phyloP scores from a whole-genome alignment of 2,113 vertebrate species.

The Mastomys natalensis region DNA sequence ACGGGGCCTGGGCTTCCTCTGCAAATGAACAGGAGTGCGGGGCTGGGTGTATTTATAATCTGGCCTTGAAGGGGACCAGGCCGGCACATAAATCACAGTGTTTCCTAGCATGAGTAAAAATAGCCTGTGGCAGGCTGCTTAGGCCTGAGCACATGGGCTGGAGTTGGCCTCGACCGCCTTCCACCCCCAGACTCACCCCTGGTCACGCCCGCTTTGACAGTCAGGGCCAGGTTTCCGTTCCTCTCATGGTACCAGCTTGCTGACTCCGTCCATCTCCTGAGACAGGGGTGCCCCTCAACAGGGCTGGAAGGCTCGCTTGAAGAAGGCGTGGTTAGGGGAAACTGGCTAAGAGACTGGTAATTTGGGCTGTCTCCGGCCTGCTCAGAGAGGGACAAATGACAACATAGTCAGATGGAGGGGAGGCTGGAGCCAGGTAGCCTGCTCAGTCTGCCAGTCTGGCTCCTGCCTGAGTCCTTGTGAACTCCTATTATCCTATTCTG shows the following conservation, averaged over 20 bases:
- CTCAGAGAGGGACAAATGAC: neutral
- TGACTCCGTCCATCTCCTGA: neutral
- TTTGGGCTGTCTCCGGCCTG: neutral
- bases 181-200: neutral
- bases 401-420: neutral
- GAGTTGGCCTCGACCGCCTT: neutral
- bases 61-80: slow-evolving; percentile 59
- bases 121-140: slow-evolving; percentile 72
- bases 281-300: neutral
- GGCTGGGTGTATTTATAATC: slow-evolving; percentile 80
- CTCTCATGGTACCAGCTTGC: neutral
- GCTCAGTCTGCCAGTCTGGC: neutral
- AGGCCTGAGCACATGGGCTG: neutral
- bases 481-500: neutral
- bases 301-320: neutral
- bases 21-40: neutral
- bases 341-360: neutral
- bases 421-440: neutral
- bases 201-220: neutral
- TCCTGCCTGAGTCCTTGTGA: neutral
- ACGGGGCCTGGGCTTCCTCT: neutral
- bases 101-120: slow-evolving; percentile 78
- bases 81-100: slow-evolving; percentile 75
- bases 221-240: slow-evolving; percentile 12
- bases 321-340: neutral